Percentiles rank a stretch among this genome's conserved stretches.
Evolutionary conservation across 2,888 invertebrate genomes (phyloP).

Genomic region (Tenthredo notha): DNA sequence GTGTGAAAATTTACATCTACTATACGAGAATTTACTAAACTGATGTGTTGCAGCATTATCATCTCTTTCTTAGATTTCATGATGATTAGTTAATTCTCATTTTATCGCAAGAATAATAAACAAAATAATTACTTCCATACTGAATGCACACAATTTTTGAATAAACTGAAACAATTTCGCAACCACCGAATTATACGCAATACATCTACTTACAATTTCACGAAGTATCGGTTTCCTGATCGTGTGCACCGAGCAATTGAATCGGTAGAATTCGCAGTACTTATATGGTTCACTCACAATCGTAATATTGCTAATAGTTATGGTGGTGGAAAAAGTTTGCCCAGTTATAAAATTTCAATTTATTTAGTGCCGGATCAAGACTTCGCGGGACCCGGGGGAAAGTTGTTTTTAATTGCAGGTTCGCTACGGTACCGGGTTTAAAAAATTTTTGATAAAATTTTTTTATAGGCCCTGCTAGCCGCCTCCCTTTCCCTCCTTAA

Average conservation of each 20-base stretch:
- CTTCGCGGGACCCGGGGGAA: no score
- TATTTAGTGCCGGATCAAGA: no score
- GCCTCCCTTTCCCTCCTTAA: no score
- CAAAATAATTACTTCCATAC: neutral
- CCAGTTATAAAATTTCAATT: neutral
- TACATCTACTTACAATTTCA: neutral
- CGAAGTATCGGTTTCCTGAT: neutral
- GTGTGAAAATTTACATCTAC: neutral
- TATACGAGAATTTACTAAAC: neutral
- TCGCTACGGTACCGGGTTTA: no score
- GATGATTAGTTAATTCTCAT: neutral
- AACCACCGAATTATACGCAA: neutral
- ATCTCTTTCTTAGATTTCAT: neutral
- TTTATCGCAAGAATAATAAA: neutral
- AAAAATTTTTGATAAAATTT: no score
- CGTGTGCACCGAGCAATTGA: neutral
- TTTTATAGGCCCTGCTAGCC: no score
- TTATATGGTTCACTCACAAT: neutral
- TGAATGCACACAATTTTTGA: neutral
- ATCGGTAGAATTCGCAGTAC: neutral
- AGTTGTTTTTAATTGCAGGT: no score
- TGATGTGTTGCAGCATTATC: neutral
- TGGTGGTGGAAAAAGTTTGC: neutral
- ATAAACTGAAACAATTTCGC: neutral
- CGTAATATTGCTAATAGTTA: neutral